phyloP scores from a whole-genome alignment of 2,888 invertebrate species.

The Saturnia pavonia region DNA sequence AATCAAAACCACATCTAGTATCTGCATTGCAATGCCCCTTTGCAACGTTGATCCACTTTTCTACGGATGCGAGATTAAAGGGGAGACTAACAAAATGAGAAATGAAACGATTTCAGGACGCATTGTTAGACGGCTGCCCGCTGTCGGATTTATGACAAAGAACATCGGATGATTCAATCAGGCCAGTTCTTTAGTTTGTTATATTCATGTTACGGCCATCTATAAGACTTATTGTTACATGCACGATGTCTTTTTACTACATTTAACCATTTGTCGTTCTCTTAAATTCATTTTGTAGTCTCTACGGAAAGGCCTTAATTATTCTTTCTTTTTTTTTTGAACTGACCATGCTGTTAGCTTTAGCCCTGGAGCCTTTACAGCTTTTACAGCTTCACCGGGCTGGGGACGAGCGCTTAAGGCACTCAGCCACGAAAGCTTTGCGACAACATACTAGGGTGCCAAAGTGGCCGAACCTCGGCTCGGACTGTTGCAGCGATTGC shows the following conservation, averaged over 20 bases:
- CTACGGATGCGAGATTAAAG: slow-evolving; percentile 81
- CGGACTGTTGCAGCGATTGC: no score
- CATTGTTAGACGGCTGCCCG: slow-evolving; percentile 78
- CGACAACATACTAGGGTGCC: no score
- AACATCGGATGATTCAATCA: slow-evolving; percentile 81
- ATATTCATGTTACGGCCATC: slow-evolving; percentile 74
- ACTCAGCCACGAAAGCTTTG: no score
- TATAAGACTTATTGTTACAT: slow-evolving; percentile 71
- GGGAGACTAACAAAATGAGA: slow-evolving; percentile 81
- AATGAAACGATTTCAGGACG: slow-evolving; percentile 81
- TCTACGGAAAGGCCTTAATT: slow-evolving; percentile 9
- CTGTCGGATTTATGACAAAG: slow-evolving; percentile 82
- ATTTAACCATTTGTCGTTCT: slow-evolving; percentile 44
- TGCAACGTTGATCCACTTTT: slow-evolving; percentile 80
- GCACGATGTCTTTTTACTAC: slow-evolving; percentile 61
- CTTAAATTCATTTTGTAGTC: slow-evolving; percentile 14
- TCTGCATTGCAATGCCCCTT: slow-evolving; percentile 77
- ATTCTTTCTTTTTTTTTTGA: background rate
- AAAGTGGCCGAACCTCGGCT: no score
- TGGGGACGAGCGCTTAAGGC: no score
- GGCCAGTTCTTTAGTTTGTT: slow-evolving; percentile 79
- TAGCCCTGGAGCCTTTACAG: no score
- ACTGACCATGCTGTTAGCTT: no score
- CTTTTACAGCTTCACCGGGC: no score
- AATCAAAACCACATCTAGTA: slow-evolving; percentile 72